A percentile compares a stretch with the other conserved stretches of the same genome.
phyloP scores from a whole-genome alignment of 2,888 invertebrate species.

The Malthinus seriepunctatus region DNA sequence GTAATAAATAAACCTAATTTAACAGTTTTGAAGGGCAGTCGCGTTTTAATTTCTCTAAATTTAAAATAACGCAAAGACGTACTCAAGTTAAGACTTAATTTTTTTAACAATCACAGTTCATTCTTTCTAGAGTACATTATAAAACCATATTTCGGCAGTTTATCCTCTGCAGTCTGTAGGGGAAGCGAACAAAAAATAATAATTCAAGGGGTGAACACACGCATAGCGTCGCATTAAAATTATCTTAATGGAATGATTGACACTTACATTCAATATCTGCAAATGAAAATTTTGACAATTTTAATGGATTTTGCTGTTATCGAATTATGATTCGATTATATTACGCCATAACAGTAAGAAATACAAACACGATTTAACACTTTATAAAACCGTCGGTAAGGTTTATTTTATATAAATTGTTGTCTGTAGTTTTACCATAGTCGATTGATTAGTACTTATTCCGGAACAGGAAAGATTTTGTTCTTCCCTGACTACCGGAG shows the following conservation, averaged over 20 bases:
- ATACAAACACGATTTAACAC: too few relatives aligned
- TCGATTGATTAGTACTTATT: constrained; percentile 52
- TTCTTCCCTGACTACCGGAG: constrained; percentile 56
- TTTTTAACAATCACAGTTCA: neutral
- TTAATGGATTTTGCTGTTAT: constrained; percentile 51
- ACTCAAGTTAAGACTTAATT: neutral
- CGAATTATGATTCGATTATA: constrained; percentile 11
- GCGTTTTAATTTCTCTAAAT: too few relatives aligned
- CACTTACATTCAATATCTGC: constrained; percentile 46
- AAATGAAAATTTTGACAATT: constrained; percentile 36
- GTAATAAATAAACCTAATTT: too few relatives aligned
- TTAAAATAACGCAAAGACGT: too few relatives aligned
- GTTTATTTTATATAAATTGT: constrained; percentile 21
- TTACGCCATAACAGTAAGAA: too few relatives aligned
- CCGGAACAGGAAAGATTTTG: constrained; percentile 55
- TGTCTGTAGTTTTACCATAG: constrained; percentile 24
- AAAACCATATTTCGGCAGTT: neutral
- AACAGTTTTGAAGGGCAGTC: too few relatives aligned
- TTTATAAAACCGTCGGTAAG: too few relatives aligned
- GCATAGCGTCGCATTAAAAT: constrained; percentile 42
- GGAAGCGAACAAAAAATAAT: neutral
- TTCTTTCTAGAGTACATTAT: neutral
- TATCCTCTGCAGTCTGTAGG: constrained; percentile 1
- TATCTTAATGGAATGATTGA: constrained; percentile 54
- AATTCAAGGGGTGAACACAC: constrained; percentile 32